These are phyloP conservation scores for Athene cunicularia DNA, from an alignment of 2,113 vertebrate genomes.

Conservation along the genomic window DNA sequence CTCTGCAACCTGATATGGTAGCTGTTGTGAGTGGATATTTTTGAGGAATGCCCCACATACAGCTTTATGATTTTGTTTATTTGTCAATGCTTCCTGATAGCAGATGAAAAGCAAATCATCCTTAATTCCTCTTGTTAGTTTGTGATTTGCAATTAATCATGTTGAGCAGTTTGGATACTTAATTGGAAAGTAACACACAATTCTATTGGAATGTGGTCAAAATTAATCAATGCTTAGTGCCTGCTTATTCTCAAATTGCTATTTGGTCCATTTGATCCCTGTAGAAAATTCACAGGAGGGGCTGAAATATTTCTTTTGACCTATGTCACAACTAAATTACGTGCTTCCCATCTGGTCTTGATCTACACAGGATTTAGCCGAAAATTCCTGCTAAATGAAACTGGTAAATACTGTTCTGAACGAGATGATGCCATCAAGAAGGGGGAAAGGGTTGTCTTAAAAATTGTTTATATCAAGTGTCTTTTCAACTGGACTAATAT, in stretches of 20 bases:
- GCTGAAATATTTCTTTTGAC: neutral
- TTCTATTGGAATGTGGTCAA: constrained; percentile 49
- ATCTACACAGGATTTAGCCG: neutral
- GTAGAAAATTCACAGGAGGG: constrained; percentile 24
- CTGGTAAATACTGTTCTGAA: neutral
- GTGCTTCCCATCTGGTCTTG: neutral
- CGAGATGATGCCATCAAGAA: neutral
- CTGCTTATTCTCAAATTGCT: neutral
- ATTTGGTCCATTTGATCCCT: neutral
- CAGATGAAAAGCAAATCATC: constrained; percentile 28
- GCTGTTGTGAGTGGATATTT: neutral
- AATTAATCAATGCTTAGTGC: constrained; percentile 42
- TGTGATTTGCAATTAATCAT: constrained; percentile 53
- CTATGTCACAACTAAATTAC: neutral
- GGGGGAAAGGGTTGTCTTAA: neutral
- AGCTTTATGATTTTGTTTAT: constrained; percentile 33
- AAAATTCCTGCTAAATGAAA: neutral
- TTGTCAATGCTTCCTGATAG: constrained; percentile 1
- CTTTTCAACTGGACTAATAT: neutral
- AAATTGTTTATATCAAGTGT: neutral
- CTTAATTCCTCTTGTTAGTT: constrained; percentile 51
- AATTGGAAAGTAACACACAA: constrained; percentile 23
- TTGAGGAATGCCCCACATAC: neutral
- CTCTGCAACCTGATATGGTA: neutral
- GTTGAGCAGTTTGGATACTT: constrained; percentile 32